Evolutionary conservation across 2,888 invertebrate genomes (phyloP).

Genomic region (Eristalis intricaria): DNA sequence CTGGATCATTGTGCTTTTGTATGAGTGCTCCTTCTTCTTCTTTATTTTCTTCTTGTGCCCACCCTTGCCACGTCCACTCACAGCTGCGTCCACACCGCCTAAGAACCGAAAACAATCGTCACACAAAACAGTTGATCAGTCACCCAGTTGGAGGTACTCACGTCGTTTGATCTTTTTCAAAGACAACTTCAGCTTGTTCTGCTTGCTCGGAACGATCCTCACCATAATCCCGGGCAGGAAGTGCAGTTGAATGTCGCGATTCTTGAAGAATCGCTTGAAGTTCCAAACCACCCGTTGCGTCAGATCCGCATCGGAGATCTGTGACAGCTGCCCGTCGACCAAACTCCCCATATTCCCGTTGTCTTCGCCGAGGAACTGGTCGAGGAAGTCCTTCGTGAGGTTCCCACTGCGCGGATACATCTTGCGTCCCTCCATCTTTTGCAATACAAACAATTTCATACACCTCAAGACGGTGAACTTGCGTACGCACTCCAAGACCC

Average conservation of each 20-base stretch:
- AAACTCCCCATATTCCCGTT: constrained; percentile 76
- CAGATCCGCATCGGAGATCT: constrained; percentile 82
- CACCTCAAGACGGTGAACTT: constrained; percentile 82
- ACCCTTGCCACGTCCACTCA: constrained; percentile 67
- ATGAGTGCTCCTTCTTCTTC: constrained; percentile 73
- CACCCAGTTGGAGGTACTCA: constrained; percentile 68
- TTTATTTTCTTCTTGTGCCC: constrained; percentile 73
- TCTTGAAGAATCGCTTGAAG: constrained; percentile 82
- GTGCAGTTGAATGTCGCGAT: constrained; percentile 82
- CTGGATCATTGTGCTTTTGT: constrained; percentile 78
- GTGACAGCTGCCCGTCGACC: constrained; percentile 81
- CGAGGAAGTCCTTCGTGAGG: constrained; percentile 78
- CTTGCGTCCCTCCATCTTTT: constrained; percentile 81
- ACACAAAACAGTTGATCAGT: constrained; percentile 20
- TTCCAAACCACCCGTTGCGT: constrained; percentile 82
- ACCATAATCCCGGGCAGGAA: constrained; percentile 83
- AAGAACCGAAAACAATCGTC: background rate
- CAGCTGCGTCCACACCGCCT: constrained; percentile 32
- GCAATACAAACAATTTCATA: constrained; percentile 83
- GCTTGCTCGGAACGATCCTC: constrained; percentile 82
- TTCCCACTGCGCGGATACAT: constrained; percentile 76
- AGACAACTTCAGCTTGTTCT: constrained; percentile 82
- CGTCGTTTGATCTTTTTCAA: constrained; percentile 82
- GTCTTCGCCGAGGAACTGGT: constrained; percentile 78
- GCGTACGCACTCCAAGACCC: constrained; percentile 80